Base-by-base conservation (phyloP, 2,888 invertebrate genomes). In the Hypomecis atomaria region DNA sequence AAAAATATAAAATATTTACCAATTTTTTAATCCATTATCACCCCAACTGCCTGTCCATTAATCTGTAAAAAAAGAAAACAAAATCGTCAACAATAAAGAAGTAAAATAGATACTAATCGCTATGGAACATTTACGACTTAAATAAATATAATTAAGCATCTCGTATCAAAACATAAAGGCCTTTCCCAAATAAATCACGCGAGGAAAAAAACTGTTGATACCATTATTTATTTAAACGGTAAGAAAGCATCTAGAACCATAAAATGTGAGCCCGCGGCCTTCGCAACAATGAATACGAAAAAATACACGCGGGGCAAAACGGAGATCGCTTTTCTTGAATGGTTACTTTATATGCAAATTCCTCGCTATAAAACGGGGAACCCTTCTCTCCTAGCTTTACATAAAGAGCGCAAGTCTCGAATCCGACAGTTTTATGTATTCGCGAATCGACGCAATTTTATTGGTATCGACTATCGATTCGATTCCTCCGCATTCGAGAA, bases 341-440 rank as follows among this genome's bases (percentile, higher is more conserved):
- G 92, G 91, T 92, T 92, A 92, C 92, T 92, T 92, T 92, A 92
- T 91, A 92, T 92, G 92, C 89, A 92, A 92, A 92, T 92, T 88
- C 86, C 81, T 84, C 80, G 91, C 85, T 86, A 91, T 92, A 92
- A 92, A 92, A 92, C 70, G 78, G 78, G 86, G 89, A 90, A 92
- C 92, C 92, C 92, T 92, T 90, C 90, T 89, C 87, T 85, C 80
- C 89, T 90, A 90, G 89, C 88, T 87, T 87, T 88, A 87, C 86
- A 86, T 84, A 85, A 85, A 89, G 86, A 85, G 84, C 85, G 81
- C 86, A 86, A 89, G 88, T 83, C 90, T 89, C 81, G 89, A 90
- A 90, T 88, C 88, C 90, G 78, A 78, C 85, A 84, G 84, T 90
- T 92, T 92, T 92, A 92, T 92, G 90, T 91, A 88, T 90, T 89